These are phyloP conservation scores for Tapirus terrestris DNA, from an alignment of 2,113 vertebrate genomes.

Conservation along the genomic window DNA sequence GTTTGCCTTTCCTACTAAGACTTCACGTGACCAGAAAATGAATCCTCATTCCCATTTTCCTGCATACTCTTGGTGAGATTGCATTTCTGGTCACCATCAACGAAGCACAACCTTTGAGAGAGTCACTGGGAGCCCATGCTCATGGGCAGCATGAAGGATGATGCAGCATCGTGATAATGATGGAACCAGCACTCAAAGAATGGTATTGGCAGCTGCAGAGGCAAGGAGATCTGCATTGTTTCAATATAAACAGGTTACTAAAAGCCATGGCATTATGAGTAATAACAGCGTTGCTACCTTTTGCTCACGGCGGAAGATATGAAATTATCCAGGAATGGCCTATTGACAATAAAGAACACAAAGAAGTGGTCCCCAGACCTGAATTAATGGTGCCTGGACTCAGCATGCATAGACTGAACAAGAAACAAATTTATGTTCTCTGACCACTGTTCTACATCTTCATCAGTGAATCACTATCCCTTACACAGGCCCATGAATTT, in stretches of 20 bases:
- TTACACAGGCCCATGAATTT: background rate
- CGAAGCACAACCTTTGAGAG: background rate
- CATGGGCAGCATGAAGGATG: background rate
- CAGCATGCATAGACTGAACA: background rate
- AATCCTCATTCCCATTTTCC: background rate
- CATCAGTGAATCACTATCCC: background rate
- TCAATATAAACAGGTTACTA: background rate
- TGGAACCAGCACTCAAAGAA: background rate
- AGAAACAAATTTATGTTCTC: background rate
- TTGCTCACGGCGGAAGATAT: background rate
- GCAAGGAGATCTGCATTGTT: background rate
- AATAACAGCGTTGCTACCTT: background rate
- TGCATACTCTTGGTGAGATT: background rate
- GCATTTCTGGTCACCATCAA: background rate
- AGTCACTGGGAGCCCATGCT: background rate
- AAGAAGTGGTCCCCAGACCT: background rate
- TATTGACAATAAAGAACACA: background rate
- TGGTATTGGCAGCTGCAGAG: background rate
- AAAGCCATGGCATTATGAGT: background rate
- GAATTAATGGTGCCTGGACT: background rate
- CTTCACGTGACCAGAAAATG: background rate
- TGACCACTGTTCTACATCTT: background rate
- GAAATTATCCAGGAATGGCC: background rate
- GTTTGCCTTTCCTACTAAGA: too few relatives aligned
- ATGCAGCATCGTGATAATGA: accelerated